Evolutionary conservation across 1,140 invertebrate species (phyloP).

Genomic region (Scaptomyza montana): DNA sequence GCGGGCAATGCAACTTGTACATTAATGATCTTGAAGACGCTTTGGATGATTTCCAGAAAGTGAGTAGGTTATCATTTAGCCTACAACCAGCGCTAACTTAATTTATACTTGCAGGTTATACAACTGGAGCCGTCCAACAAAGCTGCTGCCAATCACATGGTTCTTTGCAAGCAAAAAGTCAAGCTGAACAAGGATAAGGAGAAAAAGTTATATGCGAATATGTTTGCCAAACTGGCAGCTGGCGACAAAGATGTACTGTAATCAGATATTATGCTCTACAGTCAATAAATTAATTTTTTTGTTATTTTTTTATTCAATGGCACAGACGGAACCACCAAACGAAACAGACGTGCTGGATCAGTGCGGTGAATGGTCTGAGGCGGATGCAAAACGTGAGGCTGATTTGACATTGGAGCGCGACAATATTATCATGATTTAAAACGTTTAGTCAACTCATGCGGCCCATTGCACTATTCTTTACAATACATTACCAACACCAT

Average conservation of each 20-base stretch:
- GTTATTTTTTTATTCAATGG: slow-evolving; percentile 63
- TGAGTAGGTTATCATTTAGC: slow-evolving; percentile 76
- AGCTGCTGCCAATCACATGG: slow-evolving; percentile 92
- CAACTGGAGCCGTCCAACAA: slow-evolving; percentile 87
- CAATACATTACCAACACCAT: slow-evolving; percentile 28
- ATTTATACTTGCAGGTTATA: slow-evolving; percentile 67
- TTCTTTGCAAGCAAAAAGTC: slow-evolving; percentile 89
- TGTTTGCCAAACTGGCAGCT: slow-evolving; percentile 96
- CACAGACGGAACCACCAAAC: slow-evolving; percentile 81
- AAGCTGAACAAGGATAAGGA: slow-evolving; percentile 92
- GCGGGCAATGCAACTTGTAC: slow-evolving; percentile 91
- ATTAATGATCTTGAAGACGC: slow-evolving; percentile 92
- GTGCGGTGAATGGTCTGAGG: slow-evolving; percentile 88
- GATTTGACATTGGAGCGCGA: slow-evolving; percentile 78
- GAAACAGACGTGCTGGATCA: slow-evolving; percentile 87
- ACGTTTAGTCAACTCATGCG: not conserved
- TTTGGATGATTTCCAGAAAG: slow-evolving; percentile 90
- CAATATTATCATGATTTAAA: slow-evolving; percentile 82
- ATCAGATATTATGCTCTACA: not conserved
- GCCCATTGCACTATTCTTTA: slow-evolving; percentile 13
- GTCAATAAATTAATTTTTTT: not conserved
- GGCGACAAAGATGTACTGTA: slow-evolving; percentile 89
- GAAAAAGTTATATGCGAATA: slow-evolving; percentile 95
- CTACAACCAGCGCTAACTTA: not conserved
- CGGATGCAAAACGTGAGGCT: slow-evolving; percentile 83